Evolutionary conservation across 2,797 vertebrate species (phyloP).

Genomic region (Amazonetta brasiliensis): DNA sequence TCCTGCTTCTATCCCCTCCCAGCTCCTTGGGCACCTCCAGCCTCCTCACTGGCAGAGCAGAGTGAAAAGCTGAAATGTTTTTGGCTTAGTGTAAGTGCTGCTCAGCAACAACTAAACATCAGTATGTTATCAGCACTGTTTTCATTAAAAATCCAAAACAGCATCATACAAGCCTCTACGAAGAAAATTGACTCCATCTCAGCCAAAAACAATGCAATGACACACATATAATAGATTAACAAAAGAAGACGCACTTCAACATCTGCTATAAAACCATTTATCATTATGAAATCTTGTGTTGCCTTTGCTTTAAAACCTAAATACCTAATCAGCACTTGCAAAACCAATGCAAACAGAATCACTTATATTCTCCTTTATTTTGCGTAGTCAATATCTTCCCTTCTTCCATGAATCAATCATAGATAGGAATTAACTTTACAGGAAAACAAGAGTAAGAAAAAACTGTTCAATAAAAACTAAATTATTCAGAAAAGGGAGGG

Average conservation of each 20-base stretch:
- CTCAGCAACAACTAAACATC: neutral
- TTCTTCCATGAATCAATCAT: neutral
- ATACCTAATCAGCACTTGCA: neutral
- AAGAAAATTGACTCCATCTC: neutral
- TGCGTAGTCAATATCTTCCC: neutral
- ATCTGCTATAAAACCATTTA: neutral
- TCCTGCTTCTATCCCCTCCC: neutral
- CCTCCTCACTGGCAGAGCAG: neutral
- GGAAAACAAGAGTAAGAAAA: neutral
- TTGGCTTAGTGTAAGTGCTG: neutral
- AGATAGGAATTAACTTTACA: neutral
- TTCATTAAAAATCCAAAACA: neutral
- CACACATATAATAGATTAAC: neutral
- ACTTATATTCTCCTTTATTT: neutral
- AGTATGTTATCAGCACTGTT: neutral
- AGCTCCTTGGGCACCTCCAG: neutral
- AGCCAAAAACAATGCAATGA: neutral
- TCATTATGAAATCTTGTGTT: neutral
- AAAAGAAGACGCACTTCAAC: neutral
- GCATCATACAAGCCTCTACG: neutral
- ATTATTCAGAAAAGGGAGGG: neutral
- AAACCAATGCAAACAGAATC: neutral
- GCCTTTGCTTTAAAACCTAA: neutral
- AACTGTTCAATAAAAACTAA: neutral
- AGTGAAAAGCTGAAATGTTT: too few species aligned